phyloP scores from a whole-genome alignment of 2,888 invertebrate species.

The Xestoiulus laeticollis region DNA sequence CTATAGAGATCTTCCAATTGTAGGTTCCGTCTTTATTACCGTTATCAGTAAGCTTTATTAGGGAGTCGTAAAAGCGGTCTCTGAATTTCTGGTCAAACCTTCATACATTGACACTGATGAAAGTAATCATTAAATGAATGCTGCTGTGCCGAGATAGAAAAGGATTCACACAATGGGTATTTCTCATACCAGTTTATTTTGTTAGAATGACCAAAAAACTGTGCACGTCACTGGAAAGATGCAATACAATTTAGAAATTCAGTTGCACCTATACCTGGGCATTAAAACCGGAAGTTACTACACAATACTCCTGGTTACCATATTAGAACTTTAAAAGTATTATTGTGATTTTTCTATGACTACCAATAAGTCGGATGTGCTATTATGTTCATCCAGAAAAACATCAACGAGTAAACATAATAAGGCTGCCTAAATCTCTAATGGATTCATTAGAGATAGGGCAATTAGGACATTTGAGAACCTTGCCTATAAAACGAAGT shows the following conservation, averaged over 20 bases:
- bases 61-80: background rate
- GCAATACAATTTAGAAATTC: background rate
- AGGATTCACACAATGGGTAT: background rate
- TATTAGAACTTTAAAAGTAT: background rate
- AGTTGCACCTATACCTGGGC: too few species aligned
- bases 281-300: background rate
- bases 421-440: conserved; percentile 8
- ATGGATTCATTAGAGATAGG: background rate
- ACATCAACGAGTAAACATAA: background rate
- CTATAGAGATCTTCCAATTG: background rate
- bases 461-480: conserved; percentile 3
- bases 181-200: too few species aligned
- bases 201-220: too few species aligned
- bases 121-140: background rate
- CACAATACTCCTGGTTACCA: background rate
- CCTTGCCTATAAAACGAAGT: background rate
- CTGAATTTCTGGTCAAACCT: background rate
- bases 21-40: background rate
- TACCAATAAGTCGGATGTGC: background rate
- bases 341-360: background rate
- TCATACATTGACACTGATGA: background rate
- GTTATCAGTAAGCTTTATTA: background rate
- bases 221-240: background rate
- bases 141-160: background rate
- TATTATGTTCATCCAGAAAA: background rate